Base-by-base conservation (phyloP, 2,797 vertebrate species). In the Huso huso region DNA sequence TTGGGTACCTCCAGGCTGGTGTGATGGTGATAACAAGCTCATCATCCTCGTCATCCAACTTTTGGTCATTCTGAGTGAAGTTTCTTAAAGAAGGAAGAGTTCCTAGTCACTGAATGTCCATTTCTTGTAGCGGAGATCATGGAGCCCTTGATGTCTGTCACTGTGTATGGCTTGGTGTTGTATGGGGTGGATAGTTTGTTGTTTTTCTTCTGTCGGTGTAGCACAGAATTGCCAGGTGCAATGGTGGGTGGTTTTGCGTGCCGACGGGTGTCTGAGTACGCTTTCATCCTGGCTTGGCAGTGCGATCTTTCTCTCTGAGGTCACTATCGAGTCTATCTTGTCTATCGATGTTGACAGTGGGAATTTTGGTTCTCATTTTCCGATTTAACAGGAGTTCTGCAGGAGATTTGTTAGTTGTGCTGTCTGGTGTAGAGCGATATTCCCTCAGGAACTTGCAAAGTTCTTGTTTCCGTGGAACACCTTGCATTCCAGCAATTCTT, bases 201-300 rank as follows among this genome's bases (percentile, higher is more conserved):
- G 18, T 18, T 18, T 18, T 18, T 18, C 18, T 18, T 62, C 10
- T 62, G 70, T 8, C 11, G 7, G 13, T n/a, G 52, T 3, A 72
- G 61, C 10, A 68, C 50, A 49, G 12, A 50, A 10, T 72, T 68
- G 59, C 67, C 73, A 12, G 59, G 8, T 9, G 4, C 63, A 62
- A 69, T 15, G 6, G 13, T 51, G 37, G 4, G 8, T 50, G 65
- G n/a, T 55, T 1, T 49, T 0, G 53, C 67, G 8, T 51, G 60
- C 51, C 53, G 49, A 6, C 2, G 50, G 48, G 8, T 4, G 18
- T 73, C 71, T n/a, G 65, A 13, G 10, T 65, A 4, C 3, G 6
- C 4, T 13, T 76, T 72, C 68, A 76, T 75, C 11, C 52, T 60
- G 10, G 63, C 66, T 73, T 75, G 5, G 66, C 61, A 7, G 9